Conservation (phyloP, 2,113 vertebrate species). For the Crotalus tigris region DNA sequence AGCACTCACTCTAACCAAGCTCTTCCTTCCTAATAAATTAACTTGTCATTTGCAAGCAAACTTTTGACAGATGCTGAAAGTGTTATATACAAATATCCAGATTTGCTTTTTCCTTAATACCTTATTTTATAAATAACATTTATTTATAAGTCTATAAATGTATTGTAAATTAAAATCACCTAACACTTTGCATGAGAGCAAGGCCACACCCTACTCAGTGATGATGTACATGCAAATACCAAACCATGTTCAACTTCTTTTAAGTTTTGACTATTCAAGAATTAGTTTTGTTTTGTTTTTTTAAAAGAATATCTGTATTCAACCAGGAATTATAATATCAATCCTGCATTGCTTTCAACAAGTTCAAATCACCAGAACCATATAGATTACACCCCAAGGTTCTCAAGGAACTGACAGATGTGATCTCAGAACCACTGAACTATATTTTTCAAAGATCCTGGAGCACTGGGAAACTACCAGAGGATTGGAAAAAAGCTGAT, state of each 20-base stretch:
- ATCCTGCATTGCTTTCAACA: background rate
- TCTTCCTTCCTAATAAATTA: slow-evolving; percentile 47
- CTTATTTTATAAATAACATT: slow-evolving; percentile 17
- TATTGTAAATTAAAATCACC: background rate
- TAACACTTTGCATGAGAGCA: slow-evolving; percentile 10
- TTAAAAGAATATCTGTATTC: slow-evolving; percentile 12
- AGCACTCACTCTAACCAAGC: slow-evolving; percentile 9
- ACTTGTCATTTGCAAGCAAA: slow-evolving; percentile 34
- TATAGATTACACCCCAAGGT: too few species aligned
- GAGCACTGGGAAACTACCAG: too few species aligned
- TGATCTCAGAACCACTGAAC: too few species aligned
- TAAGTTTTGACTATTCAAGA: background rate
- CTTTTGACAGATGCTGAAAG: slow-evolving; percentile 31
- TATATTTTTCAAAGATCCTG: too few species aligned
- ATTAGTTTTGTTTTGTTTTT: background rate
- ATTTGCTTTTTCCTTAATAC: slow-evolving; percentile 9
- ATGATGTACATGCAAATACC: background rate
- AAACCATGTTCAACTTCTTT: background rate
- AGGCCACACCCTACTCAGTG: background rate
- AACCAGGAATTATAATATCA: background rate
- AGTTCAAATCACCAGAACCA: too few species aligned
- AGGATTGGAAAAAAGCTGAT: too few species aligned
- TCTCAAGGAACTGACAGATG: too few species aligned
- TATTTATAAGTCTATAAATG: slow-evolving; percentile 14
- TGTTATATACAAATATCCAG: background rate